Conservation (phyloP, 2,797 vertebrate genomes). For the Pterois miles region DNA sequence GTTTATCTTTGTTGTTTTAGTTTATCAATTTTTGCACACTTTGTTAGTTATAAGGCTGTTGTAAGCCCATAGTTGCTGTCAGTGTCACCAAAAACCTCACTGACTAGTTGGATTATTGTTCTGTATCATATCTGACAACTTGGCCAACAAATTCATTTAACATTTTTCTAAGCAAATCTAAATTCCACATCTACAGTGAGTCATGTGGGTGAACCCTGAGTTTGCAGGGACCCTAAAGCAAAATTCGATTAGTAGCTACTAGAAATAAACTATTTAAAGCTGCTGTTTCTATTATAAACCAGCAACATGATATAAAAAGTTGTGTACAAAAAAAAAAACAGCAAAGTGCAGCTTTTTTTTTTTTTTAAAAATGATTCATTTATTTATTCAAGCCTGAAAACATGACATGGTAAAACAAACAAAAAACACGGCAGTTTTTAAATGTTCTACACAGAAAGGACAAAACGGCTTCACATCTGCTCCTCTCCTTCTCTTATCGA, state of each 20-base stretch:
- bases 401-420: conserved; percentile 51
- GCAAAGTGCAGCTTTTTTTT: conserved; percentile 39
- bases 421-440: conserved; percentile 19
- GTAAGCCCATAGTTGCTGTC: neutral
- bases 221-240: neutral
- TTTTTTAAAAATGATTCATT: conserved; percentile 75
- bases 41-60: neutral
- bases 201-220: neutral
- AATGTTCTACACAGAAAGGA: conserved; percentile 47
- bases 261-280: neutral
- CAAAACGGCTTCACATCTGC: conserved; percentile 1
- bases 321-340: neutral
- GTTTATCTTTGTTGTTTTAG: neutral
- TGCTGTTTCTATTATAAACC: neutral
- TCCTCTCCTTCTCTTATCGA: conserved; percentile 5
- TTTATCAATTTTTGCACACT: neutral
- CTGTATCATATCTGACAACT: too few relatives aligned
- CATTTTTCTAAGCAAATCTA: neutral
- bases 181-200: neutral
- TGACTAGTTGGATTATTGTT: neutral
- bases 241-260: neutral
- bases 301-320: neutral
- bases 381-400: conserved; percentile 71
- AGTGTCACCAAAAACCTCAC: neutral
- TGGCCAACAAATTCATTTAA: too few relatives aligned